These are phyloP conservation scores for Rhipidura dahli DNA, from an alignment of 2,113 vertebrate species.

Conservation along the genomic window DNA sequence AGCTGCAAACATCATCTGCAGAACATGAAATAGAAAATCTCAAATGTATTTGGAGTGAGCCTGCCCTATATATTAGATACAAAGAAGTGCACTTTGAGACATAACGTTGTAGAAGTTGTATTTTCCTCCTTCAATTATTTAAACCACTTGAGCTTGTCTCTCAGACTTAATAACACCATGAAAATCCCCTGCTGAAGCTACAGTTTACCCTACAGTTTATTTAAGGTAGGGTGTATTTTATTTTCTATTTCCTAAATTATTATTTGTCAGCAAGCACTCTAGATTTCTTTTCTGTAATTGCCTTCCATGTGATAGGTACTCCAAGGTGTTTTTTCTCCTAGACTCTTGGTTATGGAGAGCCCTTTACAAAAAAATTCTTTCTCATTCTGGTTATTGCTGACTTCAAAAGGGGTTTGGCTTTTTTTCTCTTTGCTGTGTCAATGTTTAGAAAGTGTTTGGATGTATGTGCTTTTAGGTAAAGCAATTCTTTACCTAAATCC, in stretches of 20 bases:
- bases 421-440: not conserved
- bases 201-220: slow-evolving; percentile 15
- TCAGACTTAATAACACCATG: slow-evolving; percentile 29
- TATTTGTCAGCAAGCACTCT: slow-evolving; percentile 30
- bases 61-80: not conserved
- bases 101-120: not conserved
- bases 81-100: not conserved
- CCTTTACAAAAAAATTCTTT: not conserved
- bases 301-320: not conserved
- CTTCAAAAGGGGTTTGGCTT: not conserved
- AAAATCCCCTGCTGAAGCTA: not conserved
- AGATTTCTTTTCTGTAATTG: slow-evolving; percentile 34
- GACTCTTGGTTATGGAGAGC: not conserved
- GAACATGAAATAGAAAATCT: slow-evolving; percentile 17
- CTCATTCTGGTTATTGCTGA: not conserved
- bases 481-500: not conserved
- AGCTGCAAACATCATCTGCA: not conserved
- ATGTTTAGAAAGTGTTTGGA: not conserved
- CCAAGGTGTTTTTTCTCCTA: not conserved
- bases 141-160: slow-evolving; percentile 49
- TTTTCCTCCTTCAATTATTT: slow-evolving; percentile 53
- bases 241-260: slow-evolving; percentile 41
- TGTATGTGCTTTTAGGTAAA: too few species aligned
- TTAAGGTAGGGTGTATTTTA: slow-evolving; percentile 12
- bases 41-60: not conserved